Evolutionary conservation across 2,113 vertebrate genomes (phyloP).

Genomic region (Boleophthalmus pectinirostris): DNA sequence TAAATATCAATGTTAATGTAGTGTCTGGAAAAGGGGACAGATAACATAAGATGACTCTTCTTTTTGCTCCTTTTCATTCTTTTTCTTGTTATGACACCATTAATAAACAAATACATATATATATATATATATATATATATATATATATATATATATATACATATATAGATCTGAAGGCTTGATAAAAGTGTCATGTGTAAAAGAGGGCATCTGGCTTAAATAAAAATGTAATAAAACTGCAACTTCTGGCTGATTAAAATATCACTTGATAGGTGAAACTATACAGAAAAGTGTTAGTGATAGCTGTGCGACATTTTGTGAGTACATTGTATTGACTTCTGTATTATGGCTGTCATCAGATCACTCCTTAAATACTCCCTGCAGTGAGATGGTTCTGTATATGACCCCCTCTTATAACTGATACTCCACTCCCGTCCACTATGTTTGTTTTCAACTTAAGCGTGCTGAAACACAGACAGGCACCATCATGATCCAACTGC

Average conservation of each 20-base stretch:
- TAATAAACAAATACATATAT: too few relatives aligned
- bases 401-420: not conserved
- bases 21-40: too few relatives aligned
- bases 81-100: too few relatives aligned
- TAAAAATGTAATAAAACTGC: not conserved
- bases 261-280: not conserved
- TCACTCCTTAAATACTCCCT: conserved; percentile 19
- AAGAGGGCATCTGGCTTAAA: not conserved
- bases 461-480: conserved; percentile 7
- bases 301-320: conserved; percentile 17
- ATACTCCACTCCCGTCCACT: not conserved
- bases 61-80: too few relatives aligned
- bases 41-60: too few relatives aligned
- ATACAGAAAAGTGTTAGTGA: conserved; percentile 39
- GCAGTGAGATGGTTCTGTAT: not conserved
- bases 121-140: too few relatives aligned
- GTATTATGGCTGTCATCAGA: conserved; percentile 26
- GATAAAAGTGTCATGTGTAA: not conserved
- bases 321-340: conserved; percentile 21
- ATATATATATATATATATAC: too few relatives aligned
- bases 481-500: not conserved
- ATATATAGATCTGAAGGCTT: too few relatives aligned
- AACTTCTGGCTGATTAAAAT: not conserved
- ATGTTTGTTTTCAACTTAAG: not conserved
- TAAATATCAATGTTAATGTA: too few relatives aligned